These are phyloP conservation scores for Drosophila anomalata DNA, from an alignment of 2,888 invertebrate genomes.

Conservation along the genomic window DNA sequence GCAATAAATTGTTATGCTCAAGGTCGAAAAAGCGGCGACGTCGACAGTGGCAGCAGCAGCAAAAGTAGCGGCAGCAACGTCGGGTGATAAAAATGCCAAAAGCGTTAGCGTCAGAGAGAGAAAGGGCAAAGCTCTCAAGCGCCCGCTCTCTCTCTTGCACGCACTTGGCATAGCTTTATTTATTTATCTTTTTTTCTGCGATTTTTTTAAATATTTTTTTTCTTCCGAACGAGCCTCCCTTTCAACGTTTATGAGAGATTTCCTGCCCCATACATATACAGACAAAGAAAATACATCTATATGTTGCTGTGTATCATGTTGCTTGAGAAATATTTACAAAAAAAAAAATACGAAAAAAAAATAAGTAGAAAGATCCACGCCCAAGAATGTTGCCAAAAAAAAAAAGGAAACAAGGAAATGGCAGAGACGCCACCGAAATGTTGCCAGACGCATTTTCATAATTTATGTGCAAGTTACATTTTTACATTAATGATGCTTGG, in stretches of 20 bases:
- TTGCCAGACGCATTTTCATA: slow-evolving; percentile 72
- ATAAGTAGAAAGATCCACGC: slow-evolving; percentile 1
- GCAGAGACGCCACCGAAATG: slow-evolving; percentile 42
- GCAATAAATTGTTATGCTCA: slow-evolving; percentile 82
- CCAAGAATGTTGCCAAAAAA: slow-evolving; percentile 56
- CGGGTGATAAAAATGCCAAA: slow-evolving; percentile 41
- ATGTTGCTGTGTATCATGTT: slow-evolving; percentile 4
- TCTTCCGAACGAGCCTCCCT: slow-evolving; percentile 69
- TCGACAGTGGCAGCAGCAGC: not conserved
- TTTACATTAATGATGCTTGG: slow-evolving; percentile 26
- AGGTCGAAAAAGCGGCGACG: slow-evolving; percentile 68
- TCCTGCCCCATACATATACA: slow-evolving; percentile 29
- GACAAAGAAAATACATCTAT: not conserved
- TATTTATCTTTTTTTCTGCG: slow-evolving; percentile 20
- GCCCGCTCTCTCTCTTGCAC: slow-evolving; percentile 14
- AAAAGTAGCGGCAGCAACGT: not conserved
- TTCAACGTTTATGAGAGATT: slow-evolving; percentile 53
- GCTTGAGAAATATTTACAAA: not conserved
- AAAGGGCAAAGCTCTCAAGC: not conserved
- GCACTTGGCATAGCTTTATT: slow-evolving; percentile 40
- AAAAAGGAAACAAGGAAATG: not conserved
- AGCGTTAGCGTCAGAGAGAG: slow-evolving; percentile 17
- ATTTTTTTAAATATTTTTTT: slow-evolving; percentile 9
- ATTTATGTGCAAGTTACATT: slow-evolving; percentile 56
- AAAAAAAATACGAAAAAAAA: slow-evolving; percentile 5